Percentiles rank a stretch among this genome's conserved stretches.
Evolutionary conservation across 2,113 vertebrate species (phyloP).

Genomic region (Cryptomyrus ogoouensis): DNA sequence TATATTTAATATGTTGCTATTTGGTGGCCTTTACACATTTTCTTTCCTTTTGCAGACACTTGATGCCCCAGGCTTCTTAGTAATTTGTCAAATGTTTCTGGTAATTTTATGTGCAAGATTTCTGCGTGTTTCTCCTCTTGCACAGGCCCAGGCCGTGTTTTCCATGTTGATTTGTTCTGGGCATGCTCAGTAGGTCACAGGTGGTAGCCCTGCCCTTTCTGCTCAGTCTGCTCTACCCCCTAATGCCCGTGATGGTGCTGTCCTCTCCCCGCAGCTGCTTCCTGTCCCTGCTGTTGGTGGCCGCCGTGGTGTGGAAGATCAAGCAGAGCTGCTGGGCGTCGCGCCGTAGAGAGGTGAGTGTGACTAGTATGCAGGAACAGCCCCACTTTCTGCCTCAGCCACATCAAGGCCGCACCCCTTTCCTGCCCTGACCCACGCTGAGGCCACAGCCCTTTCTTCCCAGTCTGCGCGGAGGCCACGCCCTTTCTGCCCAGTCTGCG

Average conservation of each 20-base stretch:
- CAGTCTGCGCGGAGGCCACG: neutral
- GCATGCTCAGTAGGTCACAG: neutral
- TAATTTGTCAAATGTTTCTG: neutral
- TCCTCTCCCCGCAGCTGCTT: conserved; percentile 67
- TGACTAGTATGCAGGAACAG: neutral
- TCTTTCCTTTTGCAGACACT: neutral
- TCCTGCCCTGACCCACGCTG: too few species aligned
- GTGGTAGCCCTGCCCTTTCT: neutral
- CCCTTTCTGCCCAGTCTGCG: neutral
- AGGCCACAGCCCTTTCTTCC: neutral
- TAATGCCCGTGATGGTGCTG: neutral
- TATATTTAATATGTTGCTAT: neutral
- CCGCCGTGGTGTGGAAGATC: conserved; percentile 87
- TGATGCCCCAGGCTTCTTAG: neutral
- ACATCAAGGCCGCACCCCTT: too few species aligned
- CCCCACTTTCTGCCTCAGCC: neutral
- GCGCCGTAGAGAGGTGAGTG: conserved; percentile 75
- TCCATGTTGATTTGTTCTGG: neutral
- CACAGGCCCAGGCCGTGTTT: neutral
- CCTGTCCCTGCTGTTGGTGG: conserved; percentile 80
- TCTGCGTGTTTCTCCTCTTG: neutral
- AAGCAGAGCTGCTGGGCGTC: conserved; percentile 87
- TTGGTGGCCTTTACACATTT: neutral
- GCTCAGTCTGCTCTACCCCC: neutral
- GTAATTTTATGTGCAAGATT: neutral